Conservation (phyloP, 1,140 invertebrate species). For the Teleogryllus occipitalis region DNA sequence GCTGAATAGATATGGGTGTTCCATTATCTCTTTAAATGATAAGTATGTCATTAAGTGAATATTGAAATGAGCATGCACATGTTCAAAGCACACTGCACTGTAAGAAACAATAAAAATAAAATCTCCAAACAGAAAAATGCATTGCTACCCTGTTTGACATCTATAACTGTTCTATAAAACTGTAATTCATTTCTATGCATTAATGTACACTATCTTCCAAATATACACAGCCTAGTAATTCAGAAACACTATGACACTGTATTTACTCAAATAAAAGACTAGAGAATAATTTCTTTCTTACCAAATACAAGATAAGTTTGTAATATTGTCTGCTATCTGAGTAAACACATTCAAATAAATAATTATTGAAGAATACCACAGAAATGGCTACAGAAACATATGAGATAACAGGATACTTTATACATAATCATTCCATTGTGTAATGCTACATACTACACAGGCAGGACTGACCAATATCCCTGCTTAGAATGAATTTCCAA, state of each 20-base stretch:
- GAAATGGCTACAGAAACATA: not conserved
- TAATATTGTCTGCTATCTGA: conserved; percentile 12
- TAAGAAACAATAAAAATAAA: too few species aligned
- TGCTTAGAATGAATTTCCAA: not conserved
- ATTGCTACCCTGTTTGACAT: too few species aligned
- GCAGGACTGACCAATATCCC: not conserved
- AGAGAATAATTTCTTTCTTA: not conserved
- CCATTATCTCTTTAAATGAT: too few species aligned
- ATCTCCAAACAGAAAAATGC: too few species aligned
- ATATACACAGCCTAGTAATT: not conserved
- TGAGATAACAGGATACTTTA: conserved; percentile 6
- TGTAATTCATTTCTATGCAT: not conserved
- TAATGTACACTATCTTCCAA: not conserved
- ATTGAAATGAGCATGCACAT: too few species aligned
- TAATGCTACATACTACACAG: not conserved
- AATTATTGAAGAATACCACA: not conserved
- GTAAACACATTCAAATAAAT: conserved; percentile 8
- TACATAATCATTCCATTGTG: not conserved
- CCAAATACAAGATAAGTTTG: not conserved
- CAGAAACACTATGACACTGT: not conserved
- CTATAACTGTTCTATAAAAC: too few species aligned
- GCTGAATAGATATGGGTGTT: too few species aligned
- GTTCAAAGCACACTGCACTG: too few species aligned
- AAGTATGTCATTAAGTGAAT: too few species aligned
- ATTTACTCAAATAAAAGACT: conserved; percentile 16